Percentiles rank a stretch among this genome's conserved stretches.
Conservation (phyloP, 2,888 invertebrate genomes). For the Stomorhina lunata region DNA sequence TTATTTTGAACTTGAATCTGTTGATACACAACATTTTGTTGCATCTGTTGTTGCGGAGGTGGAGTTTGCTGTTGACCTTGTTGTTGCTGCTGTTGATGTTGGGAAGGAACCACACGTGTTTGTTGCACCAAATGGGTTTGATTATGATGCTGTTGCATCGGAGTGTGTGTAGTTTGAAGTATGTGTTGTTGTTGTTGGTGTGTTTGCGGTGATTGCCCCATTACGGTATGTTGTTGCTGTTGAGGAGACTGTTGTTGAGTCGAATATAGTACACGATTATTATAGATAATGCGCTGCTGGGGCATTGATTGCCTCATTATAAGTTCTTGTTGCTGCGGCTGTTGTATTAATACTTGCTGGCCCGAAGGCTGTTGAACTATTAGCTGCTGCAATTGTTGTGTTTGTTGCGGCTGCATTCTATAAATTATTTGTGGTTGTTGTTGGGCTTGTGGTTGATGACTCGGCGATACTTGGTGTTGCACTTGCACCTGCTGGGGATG, state of each 20-base stretch:
- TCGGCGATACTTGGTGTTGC: slow-evolving; percentile 59
- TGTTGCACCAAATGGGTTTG: slow-evolving; percentile 73
- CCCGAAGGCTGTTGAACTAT: slow-evolving; percentile 74
- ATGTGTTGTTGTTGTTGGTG: slow-evolving; percentile 71
- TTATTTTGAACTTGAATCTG: slow-evolving; percentile 72
- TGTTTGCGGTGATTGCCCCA: slow-evolving; percentile 68
- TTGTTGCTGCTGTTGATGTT: slow-evolving; percentile 61
- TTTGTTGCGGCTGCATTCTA: slow-evolving; percentile 71
- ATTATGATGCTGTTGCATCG: slow-evolving; percentile 70
- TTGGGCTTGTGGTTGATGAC: slow-evolving; percentile 67
- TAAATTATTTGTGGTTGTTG: slow-evolving; percentile 74
- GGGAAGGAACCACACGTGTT: slow-evolving; percentile 67
- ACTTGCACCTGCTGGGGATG: slow-evolving; percentile 71
- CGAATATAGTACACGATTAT: slow-evolving; percentile 73
- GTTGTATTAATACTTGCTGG: slow-evolving; percentile 77
- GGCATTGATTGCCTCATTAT: slow-evolving; percentile 77
- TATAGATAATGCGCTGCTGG: slow-evolving; percentile 76
- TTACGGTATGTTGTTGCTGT: slow-evolving; percentile 59
- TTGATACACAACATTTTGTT: slow-evolving; percentile 74
- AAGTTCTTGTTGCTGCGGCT: slow-evolving; percentile 77
- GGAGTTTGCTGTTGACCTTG: slow-evolving; percentile 63
- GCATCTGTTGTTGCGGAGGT: slow-evolving; percentile 65
- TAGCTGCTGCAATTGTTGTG: slow-evolving; percentile 65
- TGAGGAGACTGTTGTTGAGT: slow-evolving; percentile 67
- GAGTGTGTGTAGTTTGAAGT: slow-evolving; percentile 63